A percentile compares a stretch with the other conserved stretches of the same genome.
Conservation (phyloP, 2,797 vertebrate genomes). For the Bradypodion ventrale region DNA sequence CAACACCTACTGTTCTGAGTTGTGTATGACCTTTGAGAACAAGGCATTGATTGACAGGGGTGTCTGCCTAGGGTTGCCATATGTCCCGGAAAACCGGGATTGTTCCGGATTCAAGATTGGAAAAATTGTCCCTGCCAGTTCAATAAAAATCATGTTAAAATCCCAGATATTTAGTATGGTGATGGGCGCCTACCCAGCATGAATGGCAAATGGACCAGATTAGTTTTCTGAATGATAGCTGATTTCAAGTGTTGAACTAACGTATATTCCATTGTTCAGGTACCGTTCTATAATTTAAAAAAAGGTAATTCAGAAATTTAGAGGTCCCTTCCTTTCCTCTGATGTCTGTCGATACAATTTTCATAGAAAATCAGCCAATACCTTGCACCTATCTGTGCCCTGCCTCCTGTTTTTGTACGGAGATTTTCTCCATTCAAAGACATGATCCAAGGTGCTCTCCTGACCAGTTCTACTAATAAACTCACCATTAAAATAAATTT, state of each 20-base stretch:
- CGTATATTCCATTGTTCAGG: not conserved
- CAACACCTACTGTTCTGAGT: no score
- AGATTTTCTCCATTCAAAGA: not conserved
- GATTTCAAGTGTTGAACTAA: not conserved
- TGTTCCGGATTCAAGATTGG: no score
- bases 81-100: no score
- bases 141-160: no score
- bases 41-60: not conserved
- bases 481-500: no score
- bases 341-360: not conserved
- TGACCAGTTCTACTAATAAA: no score
- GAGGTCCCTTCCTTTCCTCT: not conserved
- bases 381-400: not conserved
- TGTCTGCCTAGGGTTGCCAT: no score
- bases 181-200: not conserved
- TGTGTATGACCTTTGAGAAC: no score
- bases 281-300: not conserved
- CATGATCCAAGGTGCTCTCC: not conserved
- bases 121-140: no score
- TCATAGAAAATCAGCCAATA: not conserved
- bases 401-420: not conserved
- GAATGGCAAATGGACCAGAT: not conserved
- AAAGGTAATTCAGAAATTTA: not conserved
- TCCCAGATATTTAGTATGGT: not conserved
- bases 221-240: not conserved